These are phyloP conservation scores for Biston betularia DNA, from an alignment of 2,888 invertebrate genomes.

Conservation along the genomic window DNA sequence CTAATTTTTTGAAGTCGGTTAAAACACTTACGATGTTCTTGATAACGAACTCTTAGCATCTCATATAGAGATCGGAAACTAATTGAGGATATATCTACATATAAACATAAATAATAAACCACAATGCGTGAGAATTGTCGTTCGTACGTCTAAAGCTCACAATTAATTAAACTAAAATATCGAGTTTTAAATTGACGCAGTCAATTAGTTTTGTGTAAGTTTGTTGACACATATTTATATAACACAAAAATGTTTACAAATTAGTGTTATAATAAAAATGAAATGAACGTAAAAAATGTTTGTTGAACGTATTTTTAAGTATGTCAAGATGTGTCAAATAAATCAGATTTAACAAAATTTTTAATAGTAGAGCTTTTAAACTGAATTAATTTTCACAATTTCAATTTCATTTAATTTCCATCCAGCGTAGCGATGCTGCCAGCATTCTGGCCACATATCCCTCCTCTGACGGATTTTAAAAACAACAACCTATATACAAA, in stretches of 20 bases:
- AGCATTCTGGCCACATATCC: too few relatives aligned
- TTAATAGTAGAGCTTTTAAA: too few relatives aligned
- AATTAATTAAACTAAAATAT: constrained; percentile 33
- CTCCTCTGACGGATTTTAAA: too few relatives aligned
- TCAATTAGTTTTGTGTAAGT: constrained; percentile 21
- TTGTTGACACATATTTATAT: constrained; percentile 20
- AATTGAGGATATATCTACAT: constrained; percentile 18
- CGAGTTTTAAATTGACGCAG: constrained; percentile 4
- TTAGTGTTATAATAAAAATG: constrained; percentile 28
- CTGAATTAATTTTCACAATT: too few relatives aligned
- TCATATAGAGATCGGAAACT: constrained; percentile 1
- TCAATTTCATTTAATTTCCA: too few relatives aligned
- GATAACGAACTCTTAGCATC: constrained; percentile 13
- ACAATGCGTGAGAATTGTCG: constrained; percentile 32
- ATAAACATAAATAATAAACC: constrained; percentile 6
- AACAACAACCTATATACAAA: too few relatives aligned
- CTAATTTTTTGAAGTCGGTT: background rate
- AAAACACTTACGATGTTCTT: constrained; percentile 5
- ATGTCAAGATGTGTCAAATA: background rate
- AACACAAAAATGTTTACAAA: constrained; percentile 20
- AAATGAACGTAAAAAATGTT: constrained; percentile 1
- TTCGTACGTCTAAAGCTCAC: constrained; percentile 16
- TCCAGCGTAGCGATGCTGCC: too few relatives aligned
- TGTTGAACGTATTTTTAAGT: constrained; percentile 10
- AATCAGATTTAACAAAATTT: too few relatives aligned